These are phyloP conservation scores for Sycophaga agraensis DNA, from an alignment of 1,140 invertebrate genomes.

Conservation along the genomic window DNA sequence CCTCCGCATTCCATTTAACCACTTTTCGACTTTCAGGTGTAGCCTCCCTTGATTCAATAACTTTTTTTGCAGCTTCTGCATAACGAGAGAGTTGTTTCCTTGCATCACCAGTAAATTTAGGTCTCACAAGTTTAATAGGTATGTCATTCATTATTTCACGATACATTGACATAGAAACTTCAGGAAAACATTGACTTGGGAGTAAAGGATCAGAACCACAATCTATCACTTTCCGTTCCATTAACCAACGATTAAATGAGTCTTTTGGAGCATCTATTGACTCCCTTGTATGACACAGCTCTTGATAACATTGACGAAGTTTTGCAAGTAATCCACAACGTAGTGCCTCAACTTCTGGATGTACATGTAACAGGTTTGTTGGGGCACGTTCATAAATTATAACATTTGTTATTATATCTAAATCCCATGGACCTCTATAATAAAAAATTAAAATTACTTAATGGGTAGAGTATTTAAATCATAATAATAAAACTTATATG, in stretches of 20 bases:
- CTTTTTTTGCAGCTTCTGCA: conserved; percentile 94
- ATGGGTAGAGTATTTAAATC: neutral
- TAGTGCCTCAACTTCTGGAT: conserved; percentile 87
- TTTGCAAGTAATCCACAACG: conserved; percentile 79
- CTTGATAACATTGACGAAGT: conserved; percentile 87
- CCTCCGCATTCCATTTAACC: conserved; percentile 98
- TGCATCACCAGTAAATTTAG: conserved; percentile 94
- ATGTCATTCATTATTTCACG: conserved; percentile 98
- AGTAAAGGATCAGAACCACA: conserved; percentile 83
- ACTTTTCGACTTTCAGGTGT: conserved; percentile 94
- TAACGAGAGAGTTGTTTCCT: conserved; percentile 94
- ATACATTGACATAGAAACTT: conserved; percentile 94
- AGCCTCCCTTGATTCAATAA: conserved; percentile 90
- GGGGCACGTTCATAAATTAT: conserved; percentile 88
- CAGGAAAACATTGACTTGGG: conserved; percentile 87
- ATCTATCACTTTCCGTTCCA: conserved; percentile 93
- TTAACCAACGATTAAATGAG: conserved; percentile 94
- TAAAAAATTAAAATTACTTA: conserved; percentile 22
- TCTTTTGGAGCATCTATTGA: conserved; percentile 93
- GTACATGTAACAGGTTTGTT: conserved; percentile 83
- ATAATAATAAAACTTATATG: conserved; percentile 16
- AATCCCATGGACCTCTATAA: conserved; percentile 88
- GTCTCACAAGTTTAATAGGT: conserved; percentile 90
- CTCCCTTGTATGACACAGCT: conserved; percentile 90
- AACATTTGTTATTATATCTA: conserved; percentile 90